Percentiles rank a stretch among this genome's conserved stretches.
phyloP scores from a whole-genome alignment of 1,140 invertebrate genomes.

The Andrena cerasifolii region DNA sequence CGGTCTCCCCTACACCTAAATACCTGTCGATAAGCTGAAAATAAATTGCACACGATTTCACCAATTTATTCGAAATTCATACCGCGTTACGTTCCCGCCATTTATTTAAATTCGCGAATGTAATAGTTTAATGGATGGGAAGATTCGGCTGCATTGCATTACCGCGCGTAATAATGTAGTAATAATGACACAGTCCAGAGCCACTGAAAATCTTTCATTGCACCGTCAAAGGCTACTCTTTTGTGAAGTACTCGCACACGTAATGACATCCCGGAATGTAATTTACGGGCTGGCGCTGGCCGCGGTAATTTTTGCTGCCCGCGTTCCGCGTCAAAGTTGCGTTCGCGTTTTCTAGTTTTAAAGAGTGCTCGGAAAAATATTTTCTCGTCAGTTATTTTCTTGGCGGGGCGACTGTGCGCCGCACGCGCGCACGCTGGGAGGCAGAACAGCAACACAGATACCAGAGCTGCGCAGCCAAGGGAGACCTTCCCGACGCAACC shows the following conservation, averaged over 20 bases:
- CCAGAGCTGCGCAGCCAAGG: too few relatives aligned
- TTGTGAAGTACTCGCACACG: slow-evolving; percentile 2
- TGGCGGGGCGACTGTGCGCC: not conserved
- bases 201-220: slow-evolving; percentile 15
- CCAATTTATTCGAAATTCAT: too few relatives aligned
- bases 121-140: too few relatives aligned
- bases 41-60: too few relatives aligned
- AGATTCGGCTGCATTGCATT: too few relatives aligned
- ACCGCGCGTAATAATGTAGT: not conserved
- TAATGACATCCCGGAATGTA: slow-evolving; percentile 31
- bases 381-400: slow-evolving; percentile 15
- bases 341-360: not conserved
- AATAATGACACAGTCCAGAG: slow-evolving; percentile 5
- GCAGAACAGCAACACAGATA: not conserved
- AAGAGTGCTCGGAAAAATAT: slow-evolving; percentile 1
- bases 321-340: not conserved
- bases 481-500: not conserved
- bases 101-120: too few relatives aligned
- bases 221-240: slow-evolving; percentile 1
- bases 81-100: too few relatives aligned
- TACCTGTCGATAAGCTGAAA: too few relatives aligned
- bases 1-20: too few relatives aligned
- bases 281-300: not conserved
- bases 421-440: not conserved
- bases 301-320: not conserved